These are phyloP conservation scores for Frankliniella fusca DNA, from an alignment of 2,888 invertebrate species.

Conservation along the genomic window DNA sequence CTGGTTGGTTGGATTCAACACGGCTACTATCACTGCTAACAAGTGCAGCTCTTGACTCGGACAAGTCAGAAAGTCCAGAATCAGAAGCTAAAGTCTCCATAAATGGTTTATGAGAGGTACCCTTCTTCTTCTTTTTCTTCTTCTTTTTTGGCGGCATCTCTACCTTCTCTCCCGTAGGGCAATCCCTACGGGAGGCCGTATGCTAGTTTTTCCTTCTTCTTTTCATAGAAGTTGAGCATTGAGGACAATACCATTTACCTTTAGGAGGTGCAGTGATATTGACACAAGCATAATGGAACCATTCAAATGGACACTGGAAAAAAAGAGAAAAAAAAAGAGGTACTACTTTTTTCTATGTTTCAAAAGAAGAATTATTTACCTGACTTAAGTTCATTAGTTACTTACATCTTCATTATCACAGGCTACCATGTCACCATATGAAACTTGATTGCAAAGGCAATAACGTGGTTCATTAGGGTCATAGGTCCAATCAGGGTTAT, in stretches of 20 bases:
- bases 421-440: conserved; percentile 98
- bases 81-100: too few species aligned
- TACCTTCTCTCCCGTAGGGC: conserved; percentile 10
- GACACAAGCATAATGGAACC: conserved; percentile 99
- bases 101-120: background rate
- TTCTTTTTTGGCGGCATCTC: background rate
- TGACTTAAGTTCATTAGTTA: conserved; percentile 40
- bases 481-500: conserved; percentile 72
- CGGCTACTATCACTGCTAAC: too few species aligned
- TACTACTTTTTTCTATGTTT: background rate
- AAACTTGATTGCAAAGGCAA: conserved; percentile 95
- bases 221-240: conserved; percentile 84
- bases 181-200: conserved; percentile 18
- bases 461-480: conserved; percentile 96
- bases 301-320: conserved; percentile 90
- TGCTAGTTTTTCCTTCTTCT: conserved; percentile 56
- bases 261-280: conserved; percentile 93
- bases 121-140: background rate
- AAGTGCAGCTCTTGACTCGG: too few species aligned
- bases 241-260: conserved; percentile 98
- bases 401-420: conserved; percentile 95
- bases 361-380: conserved; percentile 27
- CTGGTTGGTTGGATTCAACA: too few species aligned
- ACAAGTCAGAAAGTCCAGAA: too few species aligned
- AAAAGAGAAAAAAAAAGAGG: conserved; percentile 38